These are phyloP conservation scores for Sinelater perroti DNA, from an alignment of 2,888 invertebrate genomes.

Conservation along the genomic window DNA sequence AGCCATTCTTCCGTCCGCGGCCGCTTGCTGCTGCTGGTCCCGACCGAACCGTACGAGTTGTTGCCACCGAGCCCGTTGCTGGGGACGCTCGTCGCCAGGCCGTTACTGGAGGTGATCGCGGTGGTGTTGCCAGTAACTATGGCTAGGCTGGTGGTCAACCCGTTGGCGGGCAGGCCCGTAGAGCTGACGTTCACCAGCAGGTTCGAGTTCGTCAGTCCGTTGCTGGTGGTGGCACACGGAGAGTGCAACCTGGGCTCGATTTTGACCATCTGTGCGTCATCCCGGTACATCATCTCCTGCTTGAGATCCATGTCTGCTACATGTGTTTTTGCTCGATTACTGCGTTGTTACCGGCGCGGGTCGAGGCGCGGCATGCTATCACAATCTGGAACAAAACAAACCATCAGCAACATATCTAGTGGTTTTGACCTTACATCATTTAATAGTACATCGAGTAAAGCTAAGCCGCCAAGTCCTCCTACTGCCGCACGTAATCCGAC, in stretches of 20 bases:
- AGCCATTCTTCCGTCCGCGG: conserved; percentile 70
- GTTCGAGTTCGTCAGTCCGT: conserved; percentile 47
- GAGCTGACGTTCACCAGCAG: conserved; percentile 43
- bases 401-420: not conserved
- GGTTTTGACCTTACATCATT: not conserved
- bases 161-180: conserved; percentile 47
- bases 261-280: conserved; percentile 62
- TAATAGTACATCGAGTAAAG: not conserved
- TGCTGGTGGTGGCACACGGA: conserved; percentile 48
- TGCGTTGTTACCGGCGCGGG: conserved; percentile 51
- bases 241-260: conserved; percentile 59
- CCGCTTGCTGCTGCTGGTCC: conserved; percentile 41
- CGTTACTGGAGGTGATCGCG: conserved; percentile 46
- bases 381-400: conserved; percentile 53
- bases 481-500: conserved; percentile 3
- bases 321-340: conserved; percentile 45
- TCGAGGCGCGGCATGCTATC: conserved; percentile 57
- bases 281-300: conserved; percentile 71
- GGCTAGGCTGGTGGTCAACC: conserved; percentile 50
- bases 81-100: conserved; percentile 37
- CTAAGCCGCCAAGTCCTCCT: not conserved
- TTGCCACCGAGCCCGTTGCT: conserved; percentile 44
- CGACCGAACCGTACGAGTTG: conserved; percentile 32
- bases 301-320: conserved; percentile 67
- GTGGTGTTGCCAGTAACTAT: conserved; percentile 39